Conservation (phyloP, 2,113 vertebrate genomes). For the Otis tarda region DNA sequence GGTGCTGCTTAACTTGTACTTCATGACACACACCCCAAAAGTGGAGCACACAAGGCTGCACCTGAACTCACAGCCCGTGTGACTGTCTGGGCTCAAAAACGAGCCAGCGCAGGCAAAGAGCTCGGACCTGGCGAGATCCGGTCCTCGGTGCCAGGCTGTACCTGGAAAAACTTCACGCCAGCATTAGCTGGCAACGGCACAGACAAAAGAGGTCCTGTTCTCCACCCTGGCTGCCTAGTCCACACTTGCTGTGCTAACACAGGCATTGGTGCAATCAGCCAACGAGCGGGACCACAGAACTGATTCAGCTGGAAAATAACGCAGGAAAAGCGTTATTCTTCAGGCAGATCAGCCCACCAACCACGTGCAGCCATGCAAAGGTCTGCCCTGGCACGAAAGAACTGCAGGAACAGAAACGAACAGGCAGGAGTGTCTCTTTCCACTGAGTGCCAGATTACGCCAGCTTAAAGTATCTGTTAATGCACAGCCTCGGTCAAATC, state of each 20-base stretch:
- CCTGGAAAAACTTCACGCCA: neutral
- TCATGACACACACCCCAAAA: accelerated
- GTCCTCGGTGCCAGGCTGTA: neutral
- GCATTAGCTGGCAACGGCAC: neutral
- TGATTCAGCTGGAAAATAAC: neutral
- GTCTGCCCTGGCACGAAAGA: neutral
- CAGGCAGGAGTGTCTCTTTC: neutral
- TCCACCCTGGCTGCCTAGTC: neutral
- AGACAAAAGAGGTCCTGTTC: neutral
- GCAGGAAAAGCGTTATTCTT: neutral
- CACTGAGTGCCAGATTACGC: neutral
- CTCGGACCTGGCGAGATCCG: accelerated
- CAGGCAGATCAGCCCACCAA: neutral
- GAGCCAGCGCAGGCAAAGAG: neutral
- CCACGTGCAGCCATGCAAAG: neutral
- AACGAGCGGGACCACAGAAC: neutral
- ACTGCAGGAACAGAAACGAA: neutral
- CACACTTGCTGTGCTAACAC: neutral
- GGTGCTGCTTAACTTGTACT: accelerated
- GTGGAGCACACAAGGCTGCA: neutral
- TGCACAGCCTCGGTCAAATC: neutral
- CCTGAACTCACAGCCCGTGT: accelerated
- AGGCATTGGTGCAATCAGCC: neutral
- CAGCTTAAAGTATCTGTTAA: neutral
- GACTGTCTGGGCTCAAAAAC: neutral